These are phyloP conservation scores for Tetheella fluctuosa DNA, from an alignment of 2,888 invertebrate genomes.

Conservation along the genomic window DNA sequence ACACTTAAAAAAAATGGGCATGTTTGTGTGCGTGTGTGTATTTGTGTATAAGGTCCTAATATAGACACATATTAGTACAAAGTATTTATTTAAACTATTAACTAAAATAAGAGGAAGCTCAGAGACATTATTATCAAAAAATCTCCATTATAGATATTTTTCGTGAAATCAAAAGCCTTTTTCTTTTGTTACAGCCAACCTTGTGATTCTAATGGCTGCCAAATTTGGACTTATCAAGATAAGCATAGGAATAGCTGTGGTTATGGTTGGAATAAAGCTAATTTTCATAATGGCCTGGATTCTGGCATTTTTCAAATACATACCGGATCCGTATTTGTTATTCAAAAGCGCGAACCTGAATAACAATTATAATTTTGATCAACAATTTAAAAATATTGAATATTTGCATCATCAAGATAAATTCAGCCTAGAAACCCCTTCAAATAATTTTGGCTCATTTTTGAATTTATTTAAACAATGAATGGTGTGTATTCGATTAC, in stretches of 20 bases:
- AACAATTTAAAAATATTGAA: slow-evolving; percentile 30
- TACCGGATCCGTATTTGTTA: slow-evolving; percentile 63
- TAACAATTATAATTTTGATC: slow-evolving; percentile 13
- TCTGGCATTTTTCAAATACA: slow-evolving; percentile 61
- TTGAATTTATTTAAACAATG: slow-evolving; percentile 25
- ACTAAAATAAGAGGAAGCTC: too few species aligned
- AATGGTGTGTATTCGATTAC: neutral
- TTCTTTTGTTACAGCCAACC: slow-evolving; percentile 75
- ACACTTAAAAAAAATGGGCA: too few species aligned
- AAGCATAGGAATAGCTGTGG: slow-evolving; percentile 60
- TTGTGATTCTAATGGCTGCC: slow-evolving; percentile 64
- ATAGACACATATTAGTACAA: too few species aligned
- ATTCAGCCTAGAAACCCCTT: slow-evolving; percentile 11
- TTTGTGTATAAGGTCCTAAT: too few species aligned
- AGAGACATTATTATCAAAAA: too few species aligned
- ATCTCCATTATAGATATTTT: neutral
- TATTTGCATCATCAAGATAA: slow-evolving; percentile 29
- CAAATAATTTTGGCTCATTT: slow-evolving; percentile 20
- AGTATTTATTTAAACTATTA: too few species aligned
- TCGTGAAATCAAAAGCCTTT: slow-evolving; percentile 16
- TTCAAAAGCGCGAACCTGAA: slow-evolving; percentile 35
- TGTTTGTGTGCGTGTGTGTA: too few species aligned
- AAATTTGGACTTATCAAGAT: slow-evolving; percentile 73
- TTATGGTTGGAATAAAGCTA: slow-evolving; percentile 60
- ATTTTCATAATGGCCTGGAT: slow-evolving; percentile 70